Percentiles rank a stretch among this genome's conserved stretches.
These are phyloP conservation scores for Nephrocerus scutellatus DNA, from an alignment of 2,888 invertebrate genomes.

Conservation along the genomic window DNA sequence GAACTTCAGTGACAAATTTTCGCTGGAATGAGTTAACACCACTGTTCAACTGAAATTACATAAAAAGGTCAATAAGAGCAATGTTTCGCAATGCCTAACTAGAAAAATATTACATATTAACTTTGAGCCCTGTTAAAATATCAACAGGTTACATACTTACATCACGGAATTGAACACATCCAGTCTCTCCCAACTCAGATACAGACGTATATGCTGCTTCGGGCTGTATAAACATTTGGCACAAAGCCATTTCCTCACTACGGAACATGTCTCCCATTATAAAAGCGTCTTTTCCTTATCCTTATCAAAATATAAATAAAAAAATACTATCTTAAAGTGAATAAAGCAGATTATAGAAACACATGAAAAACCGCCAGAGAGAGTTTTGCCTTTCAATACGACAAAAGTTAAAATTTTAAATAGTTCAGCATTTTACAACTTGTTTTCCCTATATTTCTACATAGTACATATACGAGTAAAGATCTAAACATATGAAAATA, in stretches of 20 bases:
- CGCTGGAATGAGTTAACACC: slow-evolving; percentile 77
- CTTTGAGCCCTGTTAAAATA: neutral
- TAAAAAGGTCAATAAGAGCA: neutral
- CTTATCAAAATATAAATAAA: slow-evolving; percentile 10
- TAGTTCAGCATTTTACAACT: too few species aligned
- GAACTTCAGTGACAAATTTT: slow-evolving; percentile 78
- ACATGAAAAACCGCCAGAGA: too few species aligned
- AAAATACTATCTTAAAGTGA: neutral
- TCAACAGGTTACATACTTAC: slow-evolving; percentile 55
- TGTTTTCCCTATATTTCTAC: too few species aligned
- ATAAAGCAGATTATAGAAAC: too few species aligned
- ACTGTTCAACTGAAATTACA: slow-evolving; percentile 59
- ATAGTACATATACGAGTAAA: too few species aligned
- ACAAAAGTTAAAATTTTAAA: too few species aligned
- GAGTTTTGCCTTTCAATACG: too few species aligned
- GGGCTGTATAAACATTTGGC: slow-evolving; percentile 94
- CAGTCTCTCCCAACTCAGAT: slow-evolving; percentile 90
- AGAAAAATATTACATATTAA: slow-evolving; percentile 45
- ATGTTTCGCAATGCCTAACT: neutral
- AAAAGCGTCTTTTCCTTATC: too few species aligned
- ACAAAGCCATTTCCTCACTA: slow-evolving; percentile 86
- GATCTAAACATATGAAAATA: too few species aligned
- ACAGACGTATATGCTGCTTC: slow-evolving; percentile 93
- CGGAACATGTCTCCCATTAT: slow-evolving; percentile 77
- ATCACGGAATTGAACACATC: slow-evolving; percentile 92